Conservation (phyloP, 1,140 invertebrate species). For the Agrypnia vestita region DNA sequence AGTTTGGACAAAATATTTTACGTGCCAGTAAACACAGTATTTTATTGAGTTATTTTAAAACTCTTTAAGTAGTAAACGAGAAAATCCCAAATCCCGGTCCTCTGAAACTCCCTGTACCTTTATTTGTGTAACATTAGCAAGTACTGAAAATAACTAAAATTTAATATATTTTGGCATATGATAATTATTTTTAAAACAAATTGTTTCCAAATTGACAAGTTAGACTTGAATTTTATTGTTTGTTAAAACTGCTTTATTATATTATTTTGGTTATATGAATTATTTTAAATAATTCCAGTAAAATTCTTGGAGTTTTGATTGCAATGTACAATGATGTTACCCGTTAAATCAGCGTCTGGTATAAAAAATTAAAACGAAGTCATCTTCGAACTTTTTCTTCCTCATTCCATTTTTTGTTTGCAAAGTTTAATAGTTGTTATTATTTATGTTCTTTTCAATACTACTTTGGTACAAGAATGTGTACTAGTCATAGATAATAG, state of each 20-base stretch:
- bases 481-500: slow-evolving; percentile 61
- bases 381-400: too few species aligned
- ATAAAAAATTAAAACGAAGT: too few species aligned
- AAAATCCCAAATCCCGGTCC: neutral
- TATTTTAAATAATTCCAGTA: neutral
- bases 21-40: slow-evolving; percentile 17
- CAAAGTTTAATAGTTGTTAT: neutral
- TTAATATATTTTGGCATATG: slow-evolving; percentile 1
- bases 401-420: slow-evolving; percentile 13
- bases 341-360: too few species aligned
- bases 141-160: neutral
- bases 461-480: slow-evolving; percentile 59
- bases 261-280: neutral
- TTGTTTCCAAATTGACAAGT: slow-evolving; percentile 22
- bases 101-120: neutral
- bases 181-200: neutral
- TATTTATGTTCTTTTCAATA: slow-evolving; percentile 45
- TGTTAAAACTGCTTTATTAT: slow-evolving; percentile 6
- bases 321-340: neutral
- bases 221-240: slow-evolving; percentile 24
- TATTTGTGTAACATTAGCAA: slow-evolving; percentile 26
- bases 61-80: neutral
- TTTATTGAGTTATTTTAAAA: neutral
- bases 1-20: too few species aligned
- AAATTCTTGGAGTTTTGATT: neutral